Percentiles rank a stretch among this genome's conserved stretches.
These are phyloP conservation scores for Halcyon smyrnensis DNA, from an alignment of 2,797 vertebrate species.

Conservation along the genomic window DNA sequence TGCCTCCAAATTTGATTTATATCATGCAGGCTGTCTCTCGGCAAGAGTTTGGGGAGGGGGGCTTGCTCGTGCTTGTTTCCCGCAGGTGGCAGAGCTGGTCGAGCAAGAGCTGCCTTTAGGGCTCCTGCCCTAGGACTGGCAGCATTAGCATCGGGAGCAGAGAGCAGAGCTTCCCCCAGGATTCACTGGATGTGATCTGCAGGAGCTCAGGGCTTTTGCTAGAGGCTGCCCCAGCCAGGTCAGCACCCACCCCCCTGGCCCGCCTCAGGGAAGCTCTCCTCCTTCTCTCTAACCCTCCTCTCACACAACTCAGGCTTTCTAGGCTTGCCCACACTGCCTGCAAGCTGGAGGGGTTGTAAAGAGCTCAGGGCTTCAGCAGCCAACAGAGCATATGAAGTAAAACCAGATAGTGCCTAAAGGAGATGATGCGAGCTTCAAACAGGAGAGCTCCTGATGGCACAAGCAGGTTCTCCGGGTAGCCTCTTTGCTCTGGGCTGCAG, in stretches of 20 bases:
- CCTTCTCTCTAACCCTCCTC: background rate
- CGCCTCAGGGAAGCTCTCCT: background rate
- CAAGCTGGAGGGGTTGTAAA: background rate
- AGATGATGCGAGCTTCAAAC: slow-evolving; percentile 1
- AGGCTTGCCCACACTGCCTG: background rate
- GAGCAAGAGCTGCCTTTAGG: background rate
- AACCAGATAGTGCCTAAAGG: slow-evolving; percentile 11
- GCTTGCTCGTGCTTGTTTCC: fast-evolving
- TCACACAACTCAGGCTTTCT: background rate
- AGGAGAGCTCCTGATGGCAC: background rate
- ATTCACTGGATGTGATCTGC: background rate
- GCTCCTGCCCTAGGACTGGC: background rate
- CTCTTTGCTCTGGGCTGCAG: slow-evolving; percentile 51
- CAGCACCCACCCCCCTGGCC: background rate
- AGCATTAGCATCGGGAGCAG: background rate
- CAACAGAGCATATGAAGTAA: background rate
- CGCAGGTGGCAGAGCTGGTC: fast-evolving
- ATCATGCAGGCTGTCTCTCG: fast-evolving
- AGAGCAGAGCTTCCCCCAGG: background rate
- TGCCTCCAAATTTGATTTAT: slow-evolving; percentile 49
- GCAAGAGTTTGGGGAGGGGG: background rate
- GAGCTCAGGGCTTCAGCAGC: background rate
- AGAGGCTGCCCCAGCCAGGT: background rate
- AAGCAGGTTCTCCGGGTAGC: slow-evolving; percentile 22
- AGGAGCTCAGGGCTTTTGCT: background rate